phyloP scores from a whole-genome alignment of 2,797 vertebrate genomes.

The Manis crassicaudata region DNA sequence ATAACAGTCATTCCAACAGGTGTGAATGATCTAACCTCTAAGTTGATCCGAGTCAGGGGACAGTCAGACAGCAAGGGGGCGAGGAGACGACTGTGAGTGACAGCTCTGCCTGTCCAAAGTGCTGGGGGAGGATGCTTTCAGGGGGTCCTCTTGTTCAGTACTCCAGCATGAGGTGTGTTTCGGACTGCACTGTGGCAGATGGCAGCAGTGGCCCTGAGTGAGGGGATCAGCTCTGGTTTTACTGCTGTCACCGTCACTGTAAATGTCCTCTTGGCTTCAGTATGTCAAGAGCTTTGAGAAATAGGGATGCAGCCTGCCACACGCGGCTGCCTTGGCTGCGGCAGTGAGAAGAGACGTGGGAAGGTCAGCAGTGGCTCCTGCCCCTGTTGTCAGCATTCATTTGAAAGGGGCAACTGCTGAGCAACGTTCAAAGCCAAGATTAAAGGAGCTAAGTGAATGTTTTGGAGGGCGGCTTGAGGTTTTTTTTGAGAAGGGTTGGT shows the following conservation, averaged over 20 bases:
- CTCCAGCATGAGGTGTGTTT: not conserved
- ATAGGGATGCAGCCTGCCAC: not conserved
- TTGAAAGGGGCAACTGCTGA: not conserved
- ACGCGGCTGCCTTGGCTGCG: not conserved
- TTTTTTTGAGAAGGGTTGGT: constrained; percentile 9
- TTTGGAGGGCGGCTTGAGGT: not conserved
- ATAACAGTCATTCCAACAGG: not conserved
- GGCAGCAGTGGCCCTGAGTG: not conserved
- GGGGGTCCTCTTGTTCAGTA: not conserved
- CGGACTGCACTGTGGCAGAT: not conserved
- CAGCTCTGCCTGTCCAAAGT: not conserved
- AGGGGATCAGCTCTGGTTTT: not conserved
- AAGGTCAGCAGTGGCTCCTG: not conserved
- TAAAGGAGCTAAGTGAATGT: not conserved
- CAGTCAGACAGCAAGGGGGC: not conserved
- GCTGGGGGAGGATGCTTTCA: not conserved
- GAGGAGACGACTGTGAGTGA: not conserved
- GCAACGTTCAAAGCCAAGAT: not conserved
- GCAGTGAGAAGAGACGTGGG: not conserved
- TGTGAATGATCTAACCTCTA: not conserved
- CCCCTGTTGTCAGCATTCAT: not conserved
- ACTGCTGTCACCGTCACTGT: not conserved
- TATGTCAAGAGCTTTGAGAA: not conserved
- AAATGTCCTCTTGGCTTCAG: not conserved
- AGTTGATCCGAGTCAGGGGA: not conserved